These are phyloP conservation scores for Cololabis saira DNA, from an alignment of 2,113 vertebrate genomes.

Conservation along the genomic window DNA sequence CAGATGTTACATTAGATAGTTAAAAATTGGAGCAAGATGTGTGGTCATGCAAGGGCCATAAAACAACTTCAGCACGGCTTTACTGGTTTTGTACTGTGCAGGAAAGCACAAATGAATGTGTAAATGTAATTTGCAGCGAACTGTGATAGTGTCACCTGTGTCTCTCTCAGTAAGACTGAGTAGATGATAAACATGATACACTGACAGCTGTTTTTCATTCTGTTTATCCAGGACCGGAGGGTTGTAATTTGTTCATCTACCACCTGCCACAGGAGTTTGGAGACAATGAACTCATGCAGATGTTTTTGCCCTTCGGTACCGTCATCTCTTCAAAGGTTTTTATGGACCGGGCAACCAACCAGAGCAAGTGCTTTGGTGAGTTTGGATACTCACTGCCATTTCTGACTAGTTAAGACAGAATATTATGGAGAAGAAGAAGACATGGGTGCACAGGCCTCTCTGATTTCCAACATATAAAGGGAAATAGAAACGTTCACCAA, in stretches of 20 bases:
- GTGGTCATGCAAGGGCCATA: too few species aligned
- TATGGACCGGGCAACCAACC: conserved; percentile 99
- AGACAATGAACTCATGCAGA: conserved; percentile 98
- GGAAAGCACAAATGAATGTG: too few species aligned
- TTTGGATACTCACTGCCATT: conserved; percentile 4
- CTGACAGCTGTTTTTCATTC: conserved; percentile 5
- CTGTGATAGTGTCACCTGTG: conserved; percentile 25
- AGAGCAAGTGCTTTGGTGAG: conserved; percentile 99
- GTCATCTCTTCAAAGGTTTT: conserved; percentile 99
- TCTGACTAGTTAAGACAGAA: too few species aligned
- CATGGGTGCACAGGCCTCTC: too few species aligned
- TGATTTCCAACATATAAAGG: too few species aligned
- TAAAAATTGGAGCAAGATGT: too few species aligned
- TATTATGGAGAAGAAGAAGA: too few species aligned
- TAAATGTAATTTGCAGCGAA: not conserved
- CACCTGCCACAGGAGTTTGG: conserved; percentile 99
- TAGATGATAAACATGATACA: conserved; percentile 26
- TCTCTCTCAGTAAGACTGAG: conserved; percentile 28
- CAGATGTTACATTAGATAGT: too few species aligned
- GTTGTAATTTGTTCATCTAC: conserved; percentile 99
- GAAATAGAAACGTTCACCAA: too few species aligned
- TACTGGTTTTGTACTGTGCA: too few species aligned
- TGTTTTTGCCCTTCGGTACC: conserved; percentile 97
- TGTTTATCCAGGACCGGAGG: conserved; percentile 91
- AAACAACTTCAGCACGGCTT: too few species aligned